Percentiles rank a stretch among this genome's conserved stretches.
Conservation (phyloP, 1,140 invertebrate genomes). For the Drosophila kanapiae region DNA sequence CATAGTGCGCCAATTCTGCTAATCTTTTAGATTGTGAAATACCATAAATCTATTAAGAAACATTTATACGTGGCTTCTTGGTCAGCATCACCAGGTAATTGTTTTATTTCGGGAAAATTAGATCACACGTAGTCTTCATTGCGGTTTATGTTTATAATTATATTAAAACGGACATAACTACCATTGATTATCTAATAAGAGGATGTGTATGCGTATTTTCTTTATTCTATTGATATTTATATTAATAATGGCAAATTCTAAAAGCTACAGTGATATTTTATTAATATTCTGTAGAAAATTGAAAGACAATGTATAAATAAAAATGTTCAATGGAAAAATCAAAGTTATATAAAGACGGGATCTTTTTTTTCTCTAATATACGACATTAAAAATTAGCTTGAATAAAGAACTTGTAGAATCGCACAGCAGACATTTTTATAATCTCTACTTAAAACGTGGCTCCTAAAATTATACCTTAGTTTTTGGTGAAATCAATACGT, state of each 20-base stretch:
- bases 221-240: no score
- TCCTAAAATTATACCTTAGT: background rate
- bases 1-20: conserved; percentile 1
- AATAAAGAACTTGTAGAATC: background rate
- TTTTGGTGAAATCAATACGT: background rate
- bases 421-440: no score
- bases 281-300: no score
- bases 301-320: background rate
- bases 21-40: conserved; percentile 26
- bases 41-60: conserved; percentile 11
- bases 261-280: no score
- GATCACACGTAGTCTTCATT: background rate
- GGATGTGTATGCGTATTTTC: no score
- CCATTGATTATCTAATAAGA: no score
- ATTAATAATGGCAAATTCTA: no score
- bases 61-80: conserved; percentile 30
- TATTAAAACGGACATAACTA: no score
- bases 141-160: background rate
- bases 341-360: background rate
- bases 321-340: background rate
- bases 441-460: no score
- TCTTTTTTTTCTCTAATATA: background rate
- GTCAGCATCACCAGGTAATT: conserved; percentile 20
- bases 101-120: background rate
- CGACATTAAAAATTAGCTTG: background rate